Percentiles rank a stretch among this genome's conserved stretches.
Evolutionary conservation across 2,888 invertebrate genomes (phyloP).

Genomic region (Monochamus alternatus): DNA sequence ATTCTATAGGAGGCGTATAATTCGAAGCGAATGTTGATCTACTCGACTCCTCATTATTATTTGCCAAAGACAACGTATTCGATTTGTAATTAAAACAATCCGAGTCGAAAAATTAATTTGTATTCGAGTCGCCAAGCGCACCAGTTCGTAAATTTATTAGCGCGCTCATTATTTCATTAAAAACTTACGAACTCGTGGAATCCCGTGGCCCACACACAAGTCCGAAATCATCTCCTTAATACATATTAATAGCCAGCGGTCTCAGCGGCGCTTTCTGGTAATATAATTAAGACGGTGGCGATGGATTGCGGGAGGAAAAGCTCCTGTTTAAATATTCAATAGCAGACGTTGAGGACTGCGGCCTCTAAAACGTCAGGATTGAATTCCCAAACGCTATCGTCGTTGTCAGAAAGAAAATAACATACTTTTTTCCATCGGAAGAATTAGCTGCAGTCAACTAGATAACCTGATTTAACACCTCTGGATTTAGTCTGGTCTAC

Average conservation of each 20-base stretch:
- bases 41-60: too few relatives aligned
- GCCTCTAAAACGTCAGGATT: not conserved
- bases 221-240: slow-evolving; percentile 13
- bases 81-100: too few relatives aligned
- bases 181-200: not conserved
- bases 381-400: not conserved
- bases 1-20: too few relatives aligned
- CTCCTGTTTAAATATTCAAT: too few relatives aligned
- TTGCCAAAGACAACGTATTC: too few relatives aligned
- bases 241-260: slow-evolving; percentile 9
- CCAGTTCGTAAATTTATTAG: slow-evolving; percentile 16
- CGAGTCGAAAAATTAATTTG: too few relatives aligned
- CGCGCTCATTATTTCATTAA: slow-evolving; percentile 1
- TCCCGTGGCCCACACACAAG: slow-evolving; percentile 14
- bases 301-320: too few relatives aligned
- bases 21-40: too few relatives aligned
- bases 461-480: too few relatives aligned
- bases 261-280: too few relatives aligned
- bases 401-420: slow-evolving; percentile 9
- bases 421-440: not conserved
- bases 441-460: slow-evolving; percentile 16
- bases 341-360: not conserved
- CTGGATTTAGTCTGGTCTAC: too few relatives aligned
- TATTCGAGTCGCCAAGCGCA: not conserved
- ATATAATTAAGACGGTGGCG: too few relatives aligned